These are phyloP conservation scores for Papilio polytes DNA, from an alignment of 1,140 invertebrate species.

Conservation along the genomic window DNA sequence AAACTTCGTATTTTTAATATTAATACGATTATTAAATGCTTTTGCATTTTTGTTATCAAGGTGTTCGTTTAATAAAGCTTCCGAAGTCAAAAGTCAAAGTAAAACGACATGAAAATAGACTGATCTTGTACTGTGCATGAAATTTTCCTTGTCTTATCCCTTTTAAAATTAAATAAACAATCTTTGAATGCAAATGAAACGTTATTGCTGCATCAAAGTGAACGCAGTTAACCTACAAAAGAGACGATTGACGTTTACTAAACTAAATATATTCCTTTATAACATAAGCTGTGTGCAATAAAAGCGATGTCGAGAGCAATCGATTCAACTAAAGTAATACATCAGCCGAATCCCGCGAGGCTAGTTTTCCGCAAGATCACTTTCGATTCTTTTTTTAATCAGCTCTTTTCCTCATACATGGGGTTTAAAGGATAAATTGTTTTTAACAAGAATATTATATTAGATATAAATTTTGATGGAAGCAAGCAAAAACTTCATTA, in stretches of 20 bases:
- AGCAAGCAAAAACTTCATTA: too few relatives aligned
- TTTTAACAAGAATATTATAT: not conserved
- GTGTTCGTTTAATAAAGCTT: not conserved
- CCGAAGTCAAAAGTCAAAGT: not conserved
- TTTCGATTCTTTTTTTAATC: slow-evolving; percentile 23
- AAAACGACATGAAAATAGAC: not conserved
- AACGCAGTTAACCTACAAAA: not conserved
- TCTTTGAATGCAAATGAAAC: not conserved
- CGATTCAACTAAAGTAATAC: slow-evolving; percentile 11
- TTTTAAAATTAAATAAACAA: not conserved
- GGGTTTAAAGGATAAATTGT: not conserved
- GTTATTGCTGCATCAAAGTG: not conserved
- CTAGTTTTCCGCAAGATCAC: slow-evolving; percentile 20
- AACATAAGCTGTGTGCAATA: not conserved
- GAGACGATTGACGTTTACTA: not conserved
- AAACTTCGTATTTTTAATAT: too few relatives aligned
- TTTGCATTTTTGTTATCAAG: not conserved
- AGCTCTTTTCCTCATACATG: slow-evolving; percentile 1
- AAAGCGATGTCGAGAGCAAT: not conserved
- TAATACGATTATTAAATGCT: too few relatives aligned
- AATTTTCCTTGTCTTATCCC: not conserved
- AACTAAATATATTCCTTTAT: slow-evolving; percentile 5
- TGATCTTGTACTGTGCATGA: not conserved
- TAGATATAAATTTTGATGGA: too few relatives aligned
- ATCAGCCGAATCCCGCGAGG: slow-evolving; percentile 10